Evolutionary conservation across 2,888 invertebrate species (phyloP).

Genomic region (Dilophus febrilis): DNA sequence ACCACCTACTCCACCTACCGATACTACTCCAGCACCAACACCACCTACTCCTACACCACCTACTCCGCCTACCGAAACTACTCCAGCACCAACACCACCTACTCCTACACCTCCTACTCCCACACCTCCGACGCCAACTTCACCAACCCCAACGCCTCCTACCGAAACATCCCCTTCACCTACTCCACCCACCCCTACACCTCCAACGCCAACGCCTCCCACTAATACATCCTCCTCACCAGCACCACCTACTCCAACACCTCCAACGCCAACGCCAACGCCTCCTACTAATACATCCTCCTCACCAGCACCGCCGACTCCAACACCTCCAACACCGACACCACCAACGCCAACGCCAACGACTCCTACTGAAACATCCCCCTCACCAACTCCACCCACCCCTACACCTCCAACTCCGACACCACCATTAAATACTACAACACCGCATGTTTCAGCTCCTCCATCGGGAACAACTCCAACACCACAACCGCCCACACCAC

Average conservation of each 20-base stretch:
- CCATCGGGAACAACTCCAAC: conserved; percentile 14
- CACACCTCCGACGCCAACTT: neutral
- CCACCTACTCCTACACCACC: neutral
- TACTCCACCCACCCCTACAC: conserved; percentile 14
- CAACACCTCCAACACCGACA: neutral
- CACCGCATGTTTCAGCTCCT: neutral
- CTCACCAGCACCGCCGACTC: neutral
- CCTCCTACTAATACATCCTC: neutral
- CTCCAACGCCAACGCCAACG: neutral
- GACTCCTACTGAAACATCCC: neutral
- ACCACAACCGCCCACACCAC: conserved; percentile 10
- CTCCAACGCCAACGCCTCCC: conserved; percentile 8
- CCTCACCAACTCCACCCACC: neutral
- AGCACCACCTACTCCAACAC: neutral
- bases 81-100: neutral
- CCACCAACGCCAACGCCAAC: conserved; percentile 6
- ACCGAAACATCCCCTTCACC: neutral
- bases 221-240: neutral
- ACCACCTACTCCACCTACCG: conserved; percentile 3
- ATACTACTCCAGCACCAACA: neutral
- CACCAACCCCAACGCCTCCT: too few relatives aligned
- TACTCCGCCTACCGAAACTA: neutral
- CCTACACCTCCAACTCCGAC: neutral
- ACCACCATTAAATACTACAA: conserved; percentile 1
- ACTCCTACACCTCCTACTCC: neutral